These are phyloP conservation scores for Meiosimyza platycephala DNA, from an alignment of 2,888 invertebrate genomes.

Conservation along the genomic window DNA sequence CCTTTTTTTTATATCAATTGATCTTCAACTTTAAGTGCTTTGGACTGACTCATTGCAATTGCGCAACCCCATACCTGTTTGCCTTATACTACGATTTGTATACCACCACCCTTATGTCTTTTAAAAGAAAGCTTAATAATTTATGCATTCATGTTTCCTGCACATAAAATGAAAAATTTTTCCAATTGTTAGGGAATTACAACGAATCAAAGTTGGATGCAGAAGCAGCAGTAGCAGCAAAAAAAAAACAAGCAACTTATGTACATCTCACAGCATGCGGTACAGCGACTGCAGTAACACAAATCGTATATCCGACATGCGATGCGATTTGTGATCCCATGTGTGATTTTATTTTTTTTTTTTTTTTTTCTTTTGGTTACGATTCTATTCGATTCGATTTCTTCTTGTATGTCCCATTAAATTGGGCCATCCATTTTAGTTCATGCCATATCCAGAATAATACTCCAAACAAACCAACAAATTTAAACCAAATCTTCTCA, in stretches of 20 bases:
- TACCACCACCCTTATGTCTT: no score
- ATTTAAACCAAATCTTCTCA: background rate
- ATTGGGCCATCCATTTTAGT: slow-evolving; percentile 20
- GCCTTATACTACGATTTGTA: no score
- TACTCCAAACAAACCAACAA: no score
- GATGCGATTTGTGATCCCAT: slow-evolving; percentile 32
- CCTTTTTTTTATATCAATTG: no score
- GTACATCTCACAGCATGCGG: no score
- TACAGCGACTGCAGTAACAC: background rate
- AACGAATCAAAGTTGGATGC: background rate
- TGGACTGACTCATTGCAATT: no score
- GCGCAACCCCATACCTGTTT: no score
- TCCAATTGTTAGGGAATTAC: slow-evolving; percentile 23
- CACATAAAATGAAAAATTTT: slow-evolving; percentile 22
- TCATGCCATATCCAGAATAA: background rate
- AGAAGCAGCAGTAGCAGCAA: background rate
- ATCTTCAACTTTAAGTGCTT: no score
- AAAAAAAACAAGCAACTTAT: background rate
- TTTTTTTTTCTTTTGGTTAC: background rate
- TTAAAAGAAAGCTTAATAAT: no score
- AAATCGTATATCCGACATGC: slow-evolving; percentile 30
- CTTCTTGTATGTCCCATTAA: background rate
- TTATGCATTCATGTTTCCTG: slow-evolving; percentile 27
- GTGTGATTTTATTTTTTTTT: no score
- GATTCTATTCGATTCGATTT: no score